Evolutionary conservation across 2,888 invertebrate species (phyloP), one percentile per base, ranked within the genome.

Genomic region (Sisyra nigra): DNA sequence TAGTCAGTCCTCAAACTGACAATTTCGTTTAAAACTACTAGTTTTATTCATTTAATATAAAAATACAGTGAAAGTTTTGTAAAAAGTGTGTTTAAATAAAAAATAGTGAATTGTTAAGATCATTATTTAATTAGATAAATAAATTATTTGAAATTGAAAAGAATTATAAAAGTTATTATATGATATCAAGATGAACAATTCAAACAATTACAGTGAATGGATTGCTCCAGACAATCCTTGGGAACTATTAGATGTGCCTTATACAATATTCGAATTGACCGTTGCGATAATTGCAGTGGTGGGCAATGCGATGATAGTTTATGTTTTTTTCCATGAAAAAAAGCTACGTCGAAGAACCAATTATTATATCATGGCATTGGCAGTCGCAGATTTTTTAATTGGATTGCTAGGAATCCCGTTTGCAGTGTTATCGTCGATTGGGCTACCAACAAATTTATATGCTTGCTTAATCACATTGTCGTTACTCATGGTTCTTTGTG

Each of bases 241-340:
- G 24, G 24, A 24, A 7, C 24, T 24, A 24, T 7, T 24, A 3
- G 24, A 34, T 5, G n/a, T 34, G 7, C 11, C 14, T n/a, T 34
- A 34, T 14, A 14, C 11, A n/a, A 34, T 34, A 34, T 34, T 11
- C n/a, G 34, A 34, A 34, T 34, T 34, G n/a, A 10, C 7, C 8
- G 34, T 34, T 2, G 34, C 34, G 14, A 3, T 34, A 6, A 5
- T n/a, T 10, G 34, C 34, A 2, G 14, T 34, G 8, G 2, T 34
- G 11, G 34, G 34, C 11, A 34, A 34, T n/a, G 34, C 34, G 2
- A 13, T 34, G 14, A 14, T 34, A 10, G n/a, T 34, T n/a, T 34
- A 34, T 14, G 34, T 34, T 8, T 34, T 34, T 14, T 34, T 11
- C 34, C 11, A 11, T 34, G 34, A 34, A 34, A 34, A 34, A 34